Evolutionary conservation across 2,888 invertebrate species (phyloP), one percentile per base, ranked within the genome.

Genomic region (Hipparchia sbordonii): DNA sequence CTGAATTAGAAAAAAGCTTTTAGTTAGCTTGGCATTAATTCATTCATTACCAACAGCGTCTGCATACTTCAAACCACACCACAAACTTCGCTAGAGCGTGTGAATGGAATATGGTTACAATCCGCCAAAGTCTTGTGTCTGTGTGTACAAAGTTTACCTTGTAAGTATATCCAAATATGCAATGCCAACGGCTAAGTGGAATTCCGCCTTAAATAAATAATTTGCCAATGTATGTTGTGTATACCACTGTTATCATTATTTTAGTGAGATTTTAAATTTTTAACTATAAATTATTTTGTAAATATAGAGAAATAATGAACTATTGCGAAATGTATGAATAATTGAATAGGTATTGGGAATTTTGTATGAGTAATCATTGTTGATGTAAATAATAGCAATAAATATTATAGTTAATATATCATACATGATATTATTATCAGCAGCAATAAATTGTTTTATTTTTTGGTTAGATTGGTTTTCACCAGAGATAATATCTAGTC

Each of bases 311-410:
- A 65, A 48, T 48, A 3, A 56, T 56, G 67, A 57, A 10, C 12
- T 70, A 69, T 73, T 70, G 46, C 51, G 23, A 69, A 67, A 74
- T 72, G 67, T 74, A 61, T 70, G 5, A 39, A 46, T 46, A 46
- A 46, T 6, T 46, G 63, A 74, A 56, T 13, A 39, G 39, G 39
- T 39, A 57, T 57, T 70, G 70, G 62, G 23, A 71, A 66, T 61
- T 69, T 67, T 70, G 48, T 69, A 67, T 70, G 66, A 71, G 68
- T 67, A 65, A 60, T 67, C 67, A 54, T 54, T 10, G 48, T 70
- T 62, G 57, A 48, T 72, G 70, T 67, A 74, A 66, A 65, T 73
- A 71, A 52, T 73, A 72, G 70, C 67, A 73, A 72, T 74, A 72
- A 67, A 70, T 5, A 33, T 67, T 52, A 65, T 23, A 23, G 23